Conservation (phyloP, 2,113 vertebrate genomes). For the Malurus elegans region DNA sequence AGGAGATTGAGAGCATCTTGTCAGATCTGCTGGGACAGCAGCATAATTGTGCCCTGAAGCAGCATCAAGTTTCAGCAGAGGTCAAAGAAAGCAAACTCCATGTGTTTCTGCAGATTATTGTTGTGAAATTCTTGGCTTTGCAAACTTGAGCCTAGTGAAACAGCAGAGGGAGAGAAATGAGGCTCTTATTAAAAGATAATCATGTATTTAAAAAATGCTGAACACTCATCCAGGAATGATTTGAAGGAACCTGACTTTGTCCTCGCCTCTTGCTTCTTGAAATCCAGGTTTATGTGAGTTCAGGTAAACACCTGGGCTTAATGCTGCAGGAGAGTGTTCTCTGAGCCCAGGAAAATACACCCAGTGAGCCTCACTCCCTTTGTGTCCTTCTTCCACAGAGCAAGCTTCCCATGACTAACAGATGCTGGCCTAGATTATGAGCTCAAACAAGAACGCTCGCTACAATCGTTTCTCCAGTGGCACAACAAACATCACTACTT, state of each 20-base stretch:
- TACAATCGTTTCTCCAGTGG: slow-evolving; percentile 79
- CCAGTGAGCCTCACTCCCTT: background rate
- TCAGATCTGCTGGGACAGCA: background rate
- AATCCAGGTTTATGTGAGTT: background rate
- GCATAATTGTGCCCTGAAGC: background rate
- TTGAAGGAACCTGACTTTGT: background rate
- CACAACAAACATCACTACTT: slow-evolving; percentile 61
- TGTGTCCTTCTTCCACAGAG: slow-evolving; percentile 45
- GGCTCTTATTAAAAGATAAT: background rate
- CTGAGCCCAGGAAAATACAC: background rate
- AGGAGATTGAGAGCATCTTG: background rate
- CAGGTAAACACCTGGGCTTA: background rate
- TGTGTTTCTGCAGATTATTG: background rate
- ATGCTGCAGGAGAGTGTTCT: background rate
- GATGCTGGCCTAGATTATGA: slow-evolving; percentile 81
- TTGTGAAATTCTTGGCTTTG: background rate
- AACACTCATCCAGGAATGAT: background rate
- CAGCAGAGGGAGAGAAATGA: background rate
- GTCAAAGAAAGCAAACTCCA: background rate
- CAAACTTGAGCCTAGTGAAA: background rate
- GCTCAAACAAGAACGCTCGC: slow-evolving; percentile 74
- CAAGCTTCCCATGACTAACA: slow-evolving; percentile 45
- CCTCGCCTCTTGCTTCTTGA: background rate
- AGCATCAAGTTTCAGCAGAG: background rate
- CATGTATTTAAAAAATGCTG: background rate